Evolutionary conservation across 2,888 invertebrate genomes (phyloP).

Genomic region (Craniophora ligustri): DNA sequence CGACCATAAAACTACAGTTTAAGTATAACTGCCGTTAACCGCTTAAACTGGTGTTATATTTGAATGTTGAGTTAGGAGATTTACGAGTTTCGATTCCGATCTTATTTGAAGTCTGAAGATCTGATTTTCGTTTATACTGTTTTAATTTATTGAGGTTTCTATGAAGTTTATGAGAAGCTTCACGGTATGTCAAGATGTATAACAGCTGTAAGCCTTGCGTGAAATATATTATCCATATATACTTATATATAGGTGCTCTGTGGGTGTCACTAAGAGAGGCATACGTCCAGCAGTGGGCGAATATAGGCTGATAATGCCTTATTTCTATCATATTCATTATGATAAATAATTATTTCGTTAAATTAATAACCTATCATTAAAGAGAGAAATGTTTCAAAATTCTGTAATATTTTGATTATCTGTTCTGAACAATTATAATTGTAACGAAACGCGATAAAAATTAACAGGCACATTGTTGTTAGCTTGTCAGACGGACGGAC

Average conservation of each 20-base stretch:
- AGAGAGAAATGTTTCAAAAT: background rate
- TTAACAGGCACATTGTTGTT: conserved; percentile 29
- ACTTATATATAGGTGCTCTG: too few species aligned
- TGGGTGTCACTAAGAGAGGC: too few species aligned
- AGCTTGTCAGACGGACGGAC: conserved; percentile 40
- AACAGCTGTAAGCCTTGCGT: too few species aligned
- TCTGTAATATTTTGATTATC: background rate
- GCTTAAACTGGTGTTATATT: conserved; percentile 51
- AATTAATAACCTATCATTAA: too few species aligned
- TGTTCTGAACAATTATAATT: background rate
- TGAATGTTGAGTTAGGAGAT: conserved; percentile 53
- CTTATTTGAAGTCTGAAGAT: conserved; percentile 8
- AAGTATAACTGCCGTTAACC: conserved; percentile 21
- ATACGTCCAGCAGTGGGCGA: too few species aligned
- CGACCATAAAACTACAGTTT: conserved; percentile 32
- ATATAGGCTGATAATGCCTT: too few species aligned
- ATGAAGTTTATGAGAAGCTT: conserved; percentile 10
- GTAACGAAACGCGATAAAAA: conserved; percentile 13
- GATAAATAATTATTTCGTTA: too few species aligned
- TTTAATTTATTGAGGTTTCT: conserved; percentile 1
- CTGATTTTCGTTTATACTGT: conserved; percentile 27
- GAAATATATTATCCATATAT: too few species aligned
- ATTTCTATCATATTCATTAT: too few species aligned
- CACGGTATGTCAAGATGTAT: too few species aligned
- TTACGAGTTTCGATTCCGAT: conserved; percentile 54